Percentiles rank a stretch among this genome's conserved stretches.
Conservation (phyloP, 2,797 vertebrate species). For the Mareca strepera region DNA sequence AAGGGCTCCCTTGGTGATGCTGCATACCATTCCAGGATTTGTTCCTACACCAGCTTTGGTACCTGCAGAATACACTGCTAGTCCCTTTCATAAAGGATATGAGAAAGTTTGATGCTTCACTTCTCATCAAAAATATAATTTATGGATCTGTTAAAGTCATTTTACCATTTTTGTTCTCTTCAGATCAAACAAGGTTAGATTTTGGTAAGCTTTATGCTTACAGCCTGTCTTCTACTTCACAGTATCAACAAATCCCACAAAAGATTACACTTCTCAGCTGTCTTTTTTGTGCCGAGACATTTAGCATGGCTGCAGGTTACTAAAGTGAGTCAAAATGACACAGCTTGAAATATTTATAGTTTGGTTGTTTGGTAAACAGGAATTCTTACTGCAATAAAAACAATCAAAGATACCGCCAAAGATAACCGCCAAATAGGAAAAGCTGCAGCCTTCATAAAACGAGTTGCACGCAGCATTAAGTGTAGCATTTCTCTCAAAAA, state of each 20-base stretch:
- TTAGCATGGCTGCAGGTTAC: not conserved
- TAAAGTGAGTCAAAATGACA: not conserved
- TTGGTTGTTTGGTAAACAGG: not conserved
- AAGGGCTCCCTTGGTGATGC: not conserved
- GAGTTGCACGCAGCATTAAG: not conserved
- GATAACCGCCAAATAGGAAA: not conserved
- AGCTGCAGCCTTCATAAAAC: not conserved
- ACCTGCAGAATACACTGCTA: not conserved
- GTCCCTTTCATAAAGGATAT: not conserved
- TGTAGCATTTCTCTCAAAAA: not conserved
- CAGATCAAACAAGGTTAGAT: not conserved
- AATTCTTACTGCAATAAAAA: not conserved
- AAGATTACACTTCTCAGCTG: not conserved
- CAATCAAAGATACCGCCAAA: not conserved
- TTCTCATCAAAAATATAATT: not conserved
- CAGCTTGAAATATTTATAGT: not conserved
- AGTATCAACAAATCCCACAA: not conserved
- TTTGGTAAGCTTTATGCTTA: not conserved
- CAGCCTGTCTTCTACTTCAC: not conserved
- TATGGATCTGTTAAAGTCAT: not conserved
- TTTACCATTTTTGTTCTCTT: not conserved
- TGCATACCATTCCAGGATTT: accelerated
- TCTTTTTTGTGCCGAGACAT: not conserved
- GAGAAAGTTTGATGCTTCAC: not conserved
- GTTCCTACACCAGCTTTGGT: not conserved